Evolutionary conservation across 64 coral and sea anemone species (phyloP).

Genomic region (Astreopora myriophthalma): DNA sequence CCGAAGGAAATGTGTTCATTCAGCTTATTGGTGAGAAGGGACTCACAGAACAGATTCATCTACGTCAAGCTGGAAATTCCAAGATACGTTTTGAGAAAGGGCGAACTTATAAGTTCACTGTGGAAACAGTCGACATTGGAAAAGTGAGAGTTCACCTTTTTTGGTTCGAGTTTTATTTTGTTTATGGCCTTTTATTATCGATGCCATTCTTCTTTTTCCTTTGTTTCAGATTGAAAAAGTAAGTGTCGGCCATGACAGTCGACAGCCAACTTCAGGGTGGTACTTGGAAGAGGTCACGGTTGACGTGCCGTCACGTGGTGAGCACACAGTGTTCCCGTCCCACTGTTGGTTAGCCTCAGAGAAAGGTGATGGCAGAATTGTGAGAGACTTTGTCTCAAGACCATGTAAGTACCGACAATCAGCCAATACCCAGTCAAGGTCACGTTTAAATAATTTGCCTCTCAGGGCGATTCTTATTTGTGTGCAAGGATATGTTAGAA

Average conservation of each 20-base stretch:
- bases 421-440: too few relatives aligned
- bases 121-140: conserved; percentile 93
- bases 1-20: conserved; percentile 92
- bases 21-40: conserved; percentile 94
- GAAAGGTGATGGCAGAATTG: conserved; percentile 84
- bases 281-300: conserved; percentile 93
- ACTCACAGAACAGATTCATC: conserved; percentile 94
- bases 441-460: neutral
- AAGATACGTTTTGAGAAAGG: conserved; percentile 96
- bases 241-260: conserved; percentile 81
- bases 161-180: neutral
- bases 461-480: neutral
- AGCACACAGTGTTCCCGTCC: conserved; percentile 90
- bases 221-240: conserved; percentile 78
- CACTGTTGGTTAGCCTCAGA: conserved; percentile 79
- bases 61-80: conserved; percentile 85
- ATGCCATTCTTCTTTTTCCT: neutral
- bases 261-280: conserved; percentile 56
- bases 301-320: conserved; percentile 82
- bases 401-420: conserved; percentile 64
- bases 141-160: conserved; percentile 49
- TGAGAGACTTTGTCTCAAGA: conserved; percentile 77
- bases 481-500: too few relatives aligned
- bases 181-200: neutral
- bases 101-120: conserved; percentile 95